phyloP scores from a whole-genome alignment of 2,113 vertebrate genomes.

The Pagrus major region DNA sequence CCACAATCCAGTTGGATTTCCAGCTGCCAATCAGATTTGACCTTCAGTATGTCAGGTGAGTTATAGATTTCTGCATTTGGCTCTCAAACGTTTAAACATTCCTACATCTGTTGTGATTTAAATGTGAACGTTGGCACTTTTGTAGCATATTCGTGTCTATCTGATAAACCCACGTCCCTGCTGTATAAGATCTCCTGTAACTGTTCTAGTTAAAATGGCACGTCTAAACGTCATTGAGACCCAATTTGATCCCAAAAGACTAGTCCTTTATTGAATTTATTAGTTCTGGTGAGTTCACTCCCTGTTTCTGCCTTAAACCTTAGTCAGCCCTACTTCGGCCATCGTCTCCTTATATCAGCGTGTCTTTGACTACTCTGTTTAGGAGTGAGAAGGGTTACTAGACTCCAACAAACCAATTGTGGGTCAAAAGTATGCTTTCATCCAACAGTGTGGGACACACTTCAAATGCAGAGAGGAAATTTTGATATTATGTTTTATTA shows the following conservation, averaged over 20 bases:
- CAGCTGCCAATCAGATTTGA: slow-evolving; percentile 92
- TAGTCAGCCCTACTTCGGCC: not conserved
- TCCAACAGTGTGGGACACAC: no score
- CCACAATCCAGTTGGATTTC: slow-evolving; percentile 95
- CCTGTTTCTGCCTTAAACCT: not conserved
- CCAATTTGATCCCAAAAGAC: slow-evolving; percentile 37
- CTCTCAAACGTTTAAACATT: slow-evolving; percentile 17
- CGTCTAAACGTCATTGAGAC: not conserved
- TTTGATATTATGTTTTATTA: no score
- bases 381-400: not conserved
- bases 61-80: slow-evolving; percentile 28
- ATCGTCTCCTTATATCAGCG: not conserved
- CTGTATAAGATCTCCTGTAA: not conserved
- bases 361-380: not conserved
- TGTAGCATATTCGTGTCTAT: not conserved
- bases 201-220: slow-evolving; percentile 4
- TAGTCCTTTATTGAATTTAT: slow-evolving; percentile 37
- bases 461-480: no score
- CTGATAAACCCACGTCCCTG: not conserved
- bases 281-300: not conserved
- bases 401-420: no score
- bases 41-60: slow-evolving; percentile 89
- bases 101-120: slow-evolving; percentile 48
- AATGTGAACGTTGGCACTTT: not conserved
- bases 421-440: no score